phyloP scores from a whole-genome alignment of 2,797 vertebrate genomes.

The Cyclopterus lumpus region DNA sequence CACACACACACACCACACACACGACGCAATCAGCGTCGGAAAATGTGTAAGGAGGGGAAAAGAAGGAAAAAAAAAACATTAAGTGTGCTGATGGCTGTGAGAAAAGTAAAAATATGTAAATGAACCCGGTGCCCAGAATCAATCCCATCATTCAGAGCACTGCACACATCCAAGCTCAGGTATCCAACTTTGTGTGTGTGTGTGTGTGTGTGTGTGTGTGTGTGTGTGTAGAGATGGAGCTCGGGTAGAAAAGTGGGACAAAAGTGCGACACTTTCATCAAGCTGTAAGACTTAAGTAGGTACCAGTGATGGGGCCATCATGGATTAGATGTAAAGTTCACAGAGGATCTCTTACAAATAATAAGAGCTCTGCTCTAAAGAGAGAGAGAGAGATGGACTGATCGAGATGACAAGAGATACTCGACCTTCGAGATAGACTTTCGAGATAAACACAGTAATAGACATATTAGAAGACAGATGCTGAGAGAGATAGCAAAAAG shows the following conservation, averaged over 20 bases:
- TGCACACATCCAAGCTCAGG: slow-evolving; percentile 73
- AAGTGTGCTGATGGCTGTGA: slow-evolving; percentile 64
- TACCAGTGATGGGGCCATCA: slow-evolving; percentile 45
- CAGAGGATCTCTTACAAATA: slow-evolving; percentile 39
- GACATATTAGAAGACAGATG: slow-evolving; percentile 47
- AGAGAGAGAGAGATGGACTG: slow-evolving; percentile 11
- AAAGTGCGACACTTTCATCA: slow-evolving; percentile 54
- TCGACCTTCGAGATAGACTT: slow-evolving; percentile 34
- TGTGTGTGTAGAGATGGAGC: slow-evolving; percentile 26
- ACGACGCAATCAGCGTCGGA: slow-evolving; percentile 22
- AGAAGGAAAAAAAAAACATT: slow-evolving; percentile 10
- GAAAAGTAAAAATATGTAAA: slow-evolving; percentile 84
- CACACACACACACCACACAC: slow-evolving; percentile 16
- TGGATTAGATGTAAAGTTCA: slow-evolving; percentile 55
- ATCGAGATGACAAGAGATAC: slow-evolving; percentile 38
- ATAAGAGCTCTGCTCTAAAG: slow-evolving; percentile 13
- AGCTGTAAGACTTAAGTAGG: slow-evolving; percentile 58
- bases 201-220: slow-evolving; percentile 18
- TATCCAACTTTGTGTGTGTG: slow-evolving; percentile 36
- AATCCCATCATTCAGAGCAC: slow-evolving; percentile 81
- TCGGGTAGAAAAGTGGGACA: slow-evolving; percentile 55
- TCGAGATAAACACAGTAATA: slow-evolving; percentile 45
- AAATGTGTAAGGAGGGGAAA: slow-evolving; percentile 25
- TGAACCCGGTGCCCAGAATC: slow-evolving; percentile 80
- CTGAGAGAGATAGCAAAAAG: slow-evolving; percentile 32